These are phyloP conservation scores for Parotia lawesii DNA, from an alignment of 2,113 vertebrate genomes.

Conservation along the genomic window DNA sequence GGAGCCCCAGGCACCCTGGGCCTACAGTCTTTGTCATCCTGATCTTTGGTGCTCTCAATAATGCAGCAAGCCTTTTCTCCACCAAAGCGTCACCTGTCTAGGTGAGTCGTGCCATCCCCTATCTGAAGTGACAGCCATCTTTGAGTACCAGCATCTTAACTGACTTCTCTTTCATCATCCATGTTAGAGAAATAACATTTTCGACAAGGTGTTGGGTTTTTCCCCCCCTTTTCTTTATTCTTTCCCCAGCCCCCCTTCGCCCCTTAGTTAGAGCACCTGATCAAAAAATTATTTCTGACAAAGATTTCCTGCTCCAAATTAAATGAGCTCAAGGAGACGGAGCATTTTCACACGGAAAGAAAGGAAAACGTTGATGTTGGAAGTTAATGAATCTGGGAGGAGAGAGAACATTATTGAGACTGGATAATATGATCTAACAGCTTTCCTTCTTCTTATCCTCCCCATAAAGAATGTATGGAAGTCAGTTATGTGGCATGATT, in stretches of 20 bases:
- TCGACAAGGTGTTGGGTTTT: conserved; percentile 69
- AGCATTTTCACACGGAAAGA: conserved; percentile 56
- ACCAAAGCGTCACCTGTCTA: conserved; percentile 92
- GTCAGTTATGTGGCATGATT: conserved; percentile 62
- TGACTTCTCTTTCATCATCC: conserved; percentile 81
- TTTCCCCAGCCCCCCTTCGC: conserved; percentile 17
- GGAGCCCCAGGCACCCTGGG: conserved; percentile 73
- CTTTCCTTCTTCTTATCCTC: conserved; percentile 53
- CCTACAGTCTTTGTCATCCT: conserved; percentile 69
- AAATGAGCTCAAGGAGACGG: conserved; percentile 61
- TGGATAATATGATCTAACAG: conserved; percentile 56
- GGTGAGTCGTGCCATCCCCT: conserved; percentile 81
- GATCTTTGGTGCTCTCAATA: conserved; percentile 70
- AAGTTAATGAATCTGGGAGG: conserved; percentile 67
- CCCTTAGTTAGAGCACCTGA: conserved; percentile 70
- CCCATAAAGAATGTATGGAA: conserved; percentile 58
- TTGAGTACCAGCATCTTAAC: conserved; percentile 84
- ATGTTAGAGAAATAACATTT: conserved; percentile 70
- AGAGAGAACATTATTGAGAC: conserved; percentile 55
- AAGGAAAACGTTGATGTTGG: conserved; percentile 47
- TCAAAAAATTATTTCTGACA: conserved; percentile 68
- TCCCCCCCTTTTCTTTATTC: conserved; percentile 46
- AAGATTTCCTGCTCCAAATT: conserved; percentile 68
- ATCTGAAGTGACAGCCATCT: conserved; percentile 93
- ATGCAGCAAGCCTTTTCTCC: conserved; percentile 78